A percentile compares a stretch with the other conserved stretches of the same genome.
Evolutionary conservation across 2,113 vertebrate genomes (phyloP).

Genomic region (Pollachius pollachius): DNA sequence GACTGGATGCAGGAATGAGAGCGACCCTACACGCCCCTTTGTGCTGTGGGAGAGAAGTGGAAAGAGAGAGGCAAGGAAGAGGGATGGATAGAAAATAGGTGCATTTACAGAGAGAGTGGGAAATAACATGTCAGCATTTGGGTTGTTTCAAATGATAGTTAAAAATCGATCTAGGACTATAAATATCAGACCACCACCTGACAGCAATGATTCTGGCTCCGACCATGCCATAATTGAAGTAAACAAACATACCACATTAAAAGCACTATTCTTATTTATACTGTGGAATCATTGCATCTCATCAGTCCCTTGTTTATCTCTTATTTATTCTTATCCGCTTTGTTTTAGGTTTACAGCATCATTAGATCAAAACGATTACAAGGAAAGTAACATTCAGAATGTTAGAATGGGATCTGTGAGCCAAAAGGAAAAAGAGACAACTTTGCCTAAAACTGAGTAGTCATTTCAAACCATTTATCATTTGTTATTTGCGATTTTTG

Average conservation of each 20-base stretch:
- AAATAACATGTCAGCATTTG: no score
- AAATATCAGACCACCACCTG: slow-evolving; percentile 55
- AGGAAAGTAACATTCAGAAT: no score
- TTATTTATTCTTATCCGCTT: slow-evolving; percentile 12
- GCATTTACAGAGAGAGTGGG: no score
- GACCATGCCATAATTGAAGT: slow-evolving; percentile 40
- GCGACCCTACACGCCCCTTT: no score
- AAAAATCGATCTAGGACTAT: slow-evolving; percentile 54
- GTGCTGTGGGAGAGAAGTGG: neutral
- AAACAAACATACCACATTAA: slow-evolving; percentile 58
- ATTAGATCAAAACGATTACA: no score
- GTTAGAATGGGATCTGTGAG: no score
- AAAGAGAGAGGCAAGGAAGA: neutral
- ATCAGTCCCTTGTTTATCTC: slow-evolving; percentile 26
- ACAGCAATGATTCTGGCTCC: slow-evolving; percentile 52
- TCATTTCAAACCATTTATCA: no score
- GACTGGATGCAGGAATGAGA: no score
- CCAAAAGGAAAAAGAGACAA: no score
- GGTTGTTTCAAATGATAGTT: slow-evolving; percentile 50
- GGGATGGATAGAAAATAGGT: no score
- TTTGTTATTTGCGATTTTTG: no score
- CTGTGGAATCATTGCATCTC: slow-evolving; percentile 28
- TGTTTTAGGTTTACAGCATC: neutral
- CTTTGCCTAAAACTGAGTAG: no score
- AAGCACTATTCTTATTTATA: slow-evolving; percentile 30